Conservation (phyloP, 1,140 invertebrate species). For the Ladona fulva region DNA sequence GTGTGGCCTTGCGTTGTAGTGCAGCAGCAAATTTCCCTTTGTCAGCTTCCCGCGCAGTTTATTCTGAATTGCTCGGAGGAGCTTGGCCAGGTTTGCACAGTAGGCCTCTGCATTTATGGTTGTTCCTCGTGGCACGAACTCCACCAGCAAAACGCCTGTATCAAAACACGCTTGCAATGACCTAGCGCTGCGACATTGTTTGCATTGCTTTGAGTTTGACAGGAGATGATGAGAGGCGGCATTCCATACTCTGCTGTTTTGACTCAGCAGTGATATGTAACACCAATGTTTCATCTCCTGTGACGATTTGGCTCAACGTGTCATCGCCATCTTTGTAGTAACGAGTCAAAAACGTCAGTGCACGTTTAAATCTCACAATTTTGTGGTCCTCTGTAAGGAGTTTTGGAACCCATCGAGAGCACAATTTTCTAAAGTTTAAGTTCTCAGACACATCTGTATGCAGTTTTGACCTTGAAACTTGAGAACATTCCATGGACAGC, state of each 20-base stretch:
- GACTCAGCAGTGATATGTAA: conserved; percentile 26
- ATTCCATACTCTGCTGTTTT: conserved; percentile 24
- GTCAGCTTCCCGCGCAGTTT: conserved; percentile 21
- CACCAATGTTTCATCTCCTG: conserved; percentile 29
- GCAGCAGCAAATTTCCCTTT: conserved; percentile 21
- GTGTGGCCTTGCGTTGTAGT: conserved; percentile 29
- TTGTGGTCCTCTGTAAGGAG: conserved; percentile 24
- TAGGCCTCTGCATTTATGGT: conserved; percentile 17
- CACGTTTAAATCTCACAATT: conserved; percentile 15
- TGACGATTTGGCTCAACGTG: conserved; percentile 25
- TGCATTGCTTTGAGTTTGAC: conserved; percentile 15
- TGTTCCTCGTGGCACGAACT: conserved; percentile 21
- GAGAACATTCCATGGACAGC: conserved; percentile 14
- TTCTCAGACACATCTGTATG: conserved; percentile 18
- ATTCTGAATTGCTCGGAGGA: conserved; percentile 23
- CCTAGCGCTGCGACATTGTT: conserved; percentile 21
- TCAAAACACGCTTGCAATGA: conserved; percentile 25
- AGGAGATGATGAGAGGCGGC: conserved; percentile 7
- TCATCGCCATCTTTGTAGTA: conserved; percentile 22
- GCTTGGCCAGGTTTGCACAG: conserved; percentile 18
- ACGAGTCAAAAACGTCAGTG: conserved; percentile 17
- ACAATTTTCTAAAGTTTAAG: conserved; percentile 20
- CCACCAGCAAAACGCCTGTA: conserved; percentile 19
- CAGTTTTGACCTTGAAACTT: conserved; percentile 12
- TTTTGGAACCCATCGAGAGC: conserved; percentile 24